Conservation (phyloP, 2,888 invertebrate species). For the Helobdella robusta region DNA sequence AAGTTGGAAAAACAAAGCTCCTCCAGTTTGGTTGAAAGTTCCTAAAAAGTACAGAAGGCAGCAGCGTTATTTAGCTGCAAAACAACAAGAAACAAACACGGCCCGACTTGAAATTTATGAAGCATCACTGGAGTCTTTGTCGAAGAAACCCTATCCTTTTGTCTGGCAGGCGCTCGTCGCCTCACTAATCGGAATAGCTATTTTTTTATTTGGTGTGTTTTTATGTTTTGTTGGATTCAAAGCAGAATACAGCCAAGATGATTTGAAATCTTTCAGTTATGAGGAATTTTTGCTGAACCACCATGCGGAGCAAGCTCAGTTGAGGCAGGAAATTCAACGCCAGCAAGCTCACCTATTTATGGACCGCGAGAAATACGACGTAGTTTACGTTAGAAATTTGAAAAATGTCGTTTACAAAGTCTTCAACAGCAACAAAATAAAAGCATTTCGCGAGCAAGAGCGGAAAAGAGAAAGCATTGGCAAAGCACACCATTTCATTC, state of each 20-base stretch:
- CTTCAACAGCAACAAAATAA: too few relatives aligned
- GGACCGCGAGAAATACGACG: too few relatives aligned
- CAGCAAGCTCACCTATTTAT: too few relatives aligned
- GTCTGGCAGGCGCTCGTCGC: slow-evolving; percentile 11
- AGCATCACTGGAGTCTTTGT: slow-evolving; percentile 5
- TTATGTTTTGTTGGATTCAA: not conserved
- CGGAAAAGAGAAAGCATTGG: too few relatives aligned
- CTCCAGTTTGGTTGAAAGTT: not conserved
- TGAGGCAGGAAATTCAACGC: too few relatives aligned
- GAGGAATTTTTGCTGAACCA: too few relatives aligned
- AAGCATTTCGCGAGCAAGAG: too few relatives aligned
- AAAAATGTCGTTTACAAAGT: too few relatives aligned
- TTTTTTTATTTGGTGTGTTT: not conserved
- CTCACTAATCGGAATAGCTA: not conserved
- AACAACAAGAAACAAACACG: not conserved
- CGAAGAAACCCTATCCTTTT: slow-evolving; percentile 13
- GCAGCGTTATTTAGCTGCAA: not conserved
- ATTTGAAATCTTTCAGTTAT: not conserved
- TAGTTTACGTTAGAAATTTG: too few relatives aligned
- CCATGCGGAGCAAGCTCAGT: too few relatives aligned
- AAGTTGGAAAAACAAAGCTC: not conserved
- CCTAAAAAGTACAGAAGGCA: not conserved
- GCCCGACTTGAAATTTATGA: not conserved
- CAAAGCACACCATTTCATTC: too few relatives aligned
- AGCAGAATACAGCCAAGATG: not conserved